These are phyloP conservation scores for Mareca penelope DNA, from an alignment of 2,797 vertebrate genomes.

Conservation along the genomic window DNA sequence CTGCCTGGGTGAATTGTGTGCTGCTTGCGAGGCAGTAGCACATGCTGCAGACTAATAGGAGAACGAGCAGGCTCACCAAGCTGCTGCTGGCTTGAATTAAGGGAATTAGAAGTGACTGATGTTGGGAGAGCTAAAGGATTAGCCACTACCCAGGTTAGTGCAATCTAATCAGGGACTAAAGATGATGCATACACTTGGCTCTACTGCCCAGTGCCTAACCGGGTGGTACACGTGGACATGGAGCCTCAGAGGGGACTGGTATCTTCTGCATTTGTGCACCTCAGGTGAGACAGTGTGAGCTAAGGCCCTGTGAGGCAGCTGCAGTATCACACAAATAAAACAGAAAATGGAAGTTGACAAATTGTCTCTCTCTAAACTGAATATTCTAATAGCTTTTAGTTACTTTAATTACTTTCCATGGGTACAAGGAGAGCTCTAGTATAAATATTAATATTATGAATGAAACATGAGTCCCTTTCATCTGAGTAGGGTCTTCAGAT, in stretches of 20 bases:
- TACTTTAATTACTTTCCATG: slow-evolving; percentile 33
- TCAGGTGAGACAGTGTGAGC: not conserved
- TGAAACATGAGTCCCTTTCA: slow-evolving; percentile 12
- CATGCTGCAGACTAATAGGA: not conserved
- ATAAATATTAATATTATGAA: slow-evolving; percentile 45
- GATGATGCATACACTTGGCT: not conserved
- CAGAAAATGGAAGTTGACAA: not conserved
- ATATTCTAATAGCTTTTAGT: slow-evolving; percentile 16
- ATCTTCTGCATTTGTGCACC: not conserved
- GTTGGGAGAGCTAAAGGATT: slow-evolving; percentile 3
- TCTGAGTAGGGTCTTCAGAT: not conserved
- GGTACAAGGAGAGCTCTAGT: not conserved
- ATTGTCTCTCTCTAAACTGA: not conserved
- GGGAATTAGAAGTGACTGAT: not conserved
- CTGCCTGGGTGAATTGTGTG: not conserved
- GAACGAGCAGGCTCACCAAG: not conserved
- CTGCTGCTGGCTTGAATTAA: not conserved
- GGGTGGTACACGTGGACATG: not conserved
- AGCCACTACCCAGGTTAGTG: not conserved
- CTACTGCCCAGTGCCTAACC: not conserved
- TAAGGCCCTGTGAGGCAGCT: not conserved
- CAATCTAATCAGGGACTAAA: not conserved
- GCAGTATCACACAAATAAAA: not conserved
- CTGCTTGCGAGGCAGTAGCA: not conserved
- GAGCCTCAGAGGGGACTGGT: not conserved